Evolutionary conservation across 2,888 invertebrate species (phyloP).

Genomic region (Drosophila kambysellisi): DNA sequence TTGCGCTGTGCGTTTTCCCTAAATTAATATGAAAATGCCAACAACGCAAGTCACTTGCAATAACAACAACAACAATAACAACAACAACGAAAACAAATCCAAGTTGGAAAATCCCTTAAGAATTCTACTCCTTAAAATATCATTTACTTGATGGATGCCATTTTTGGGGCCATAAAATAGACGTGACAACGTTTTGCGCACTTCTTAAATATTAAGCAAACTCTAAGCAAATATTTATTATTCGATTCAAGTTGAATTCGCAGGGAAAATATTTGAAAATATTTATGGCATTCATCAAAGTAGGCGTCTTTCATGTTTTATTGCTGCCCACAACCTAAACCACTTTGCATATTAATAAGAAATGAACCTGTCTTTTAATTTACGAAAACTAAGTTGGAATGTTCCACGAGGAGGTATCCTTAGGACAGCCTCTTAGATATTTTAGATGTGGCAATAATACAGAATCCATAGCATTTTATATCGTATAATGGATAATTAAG

Average conservation of each 20-base stretch:
- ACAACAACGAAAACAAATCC: background rate
- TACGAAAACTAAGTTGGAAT: background rate
- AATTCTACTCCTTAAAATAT: conserved; percentile 6
- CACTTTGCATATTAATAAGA: background rate
- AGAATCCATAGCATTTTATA: background rate
- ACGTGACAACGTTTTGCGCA: conserved; percentile 7
- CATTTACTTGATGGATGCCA: background rate
- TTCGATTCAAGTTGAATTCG: background rate
- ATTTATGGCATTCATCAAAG: background rate
- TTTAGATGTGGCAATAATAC: background rate
- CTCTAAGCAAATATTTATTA: background rate
- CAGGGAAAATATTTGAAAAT: background rate
- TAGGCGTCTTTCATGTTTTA: background rate
- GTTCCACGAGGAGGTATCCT: background rate
- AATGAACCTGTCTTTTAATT: background rate
- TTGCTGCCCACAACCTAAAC: background rate
- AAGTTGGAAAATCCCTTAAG: conserved; percentile 28
- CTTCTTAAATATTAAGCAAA: background rate
- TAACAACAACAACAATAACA: background rate
- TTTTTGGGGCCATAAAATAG: background rate
- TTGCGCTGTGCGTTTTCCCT: conserved; percentile 42
- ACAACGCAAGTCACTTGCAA: conserved; percentile 20
- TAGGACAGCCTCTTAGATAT: background rate
- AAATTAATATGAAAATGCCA: conserved; percentile 66
- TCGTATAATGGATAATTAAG: background rate